Evolutionary conservation across 2,113 vertebrate genomes (phyloP).

Genomic region (Mormyrus iriodes): DNA sequence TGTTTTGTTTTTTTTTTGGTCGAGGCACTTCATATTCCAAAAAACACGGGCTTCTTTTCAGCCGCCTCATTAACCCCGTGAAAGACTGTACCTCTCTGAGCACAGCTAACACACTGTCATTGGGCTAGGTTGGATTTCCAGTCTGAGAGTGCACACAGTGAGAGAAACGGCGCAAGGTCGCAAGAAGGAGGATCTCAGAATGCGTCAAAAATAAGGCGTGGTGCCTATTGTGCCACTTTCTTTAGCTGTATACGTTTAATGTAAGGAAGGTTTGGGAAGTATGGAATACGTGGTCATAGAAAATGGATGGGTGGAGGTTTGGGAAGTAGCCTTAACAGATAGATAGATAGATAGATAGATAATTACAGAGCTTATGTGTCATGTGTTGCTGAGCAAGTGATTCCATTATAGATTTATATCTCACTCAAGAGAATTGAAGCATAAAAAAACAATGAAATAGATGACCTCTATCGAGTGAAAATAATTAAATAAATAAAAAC

Average conservation of each 20-base stretch:
- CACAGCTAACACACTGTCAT: neutral
- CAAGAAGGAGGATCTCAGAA: neutral
- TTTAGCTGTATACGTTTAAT: too few relatives aligned
- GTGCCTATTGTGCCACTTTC: too few relatives aligned
- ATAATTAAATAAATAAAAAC: neutral
- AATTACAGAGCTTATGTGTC: neutral
- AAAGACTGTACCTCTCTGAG: neutral
- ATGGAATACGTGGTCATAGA: too few relatives aligned
- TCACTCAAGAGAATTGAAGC: neutral
- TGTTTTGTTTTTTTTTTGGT: too few relatives aligned
- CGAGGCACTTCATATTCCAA: neutral
- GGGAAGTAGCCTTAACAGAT: neutral
- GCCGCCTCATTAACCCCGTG: neutral
- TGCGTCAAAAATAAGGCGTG: neutral
- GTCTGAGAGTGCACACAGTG: neutral
- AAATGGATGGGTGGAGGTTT: too few relatives aligned
- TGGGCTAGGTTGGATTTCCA: neutral
- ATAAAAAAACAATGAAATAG: neutral
- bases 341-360: too few relatives aligned
- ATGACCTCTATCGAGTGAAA: neutral
- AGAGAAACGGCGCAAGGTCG: neutral
- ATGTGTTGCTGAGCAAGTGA: neutral
- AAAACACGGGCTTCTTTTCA: neutral
- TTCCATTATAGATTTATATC: neutral
- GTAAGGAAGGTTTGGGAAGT: neutral